Base-by-base conservation (phyloP, 2,113 vertebrate genomes). In the Plectropomus leopardus region DNA sequence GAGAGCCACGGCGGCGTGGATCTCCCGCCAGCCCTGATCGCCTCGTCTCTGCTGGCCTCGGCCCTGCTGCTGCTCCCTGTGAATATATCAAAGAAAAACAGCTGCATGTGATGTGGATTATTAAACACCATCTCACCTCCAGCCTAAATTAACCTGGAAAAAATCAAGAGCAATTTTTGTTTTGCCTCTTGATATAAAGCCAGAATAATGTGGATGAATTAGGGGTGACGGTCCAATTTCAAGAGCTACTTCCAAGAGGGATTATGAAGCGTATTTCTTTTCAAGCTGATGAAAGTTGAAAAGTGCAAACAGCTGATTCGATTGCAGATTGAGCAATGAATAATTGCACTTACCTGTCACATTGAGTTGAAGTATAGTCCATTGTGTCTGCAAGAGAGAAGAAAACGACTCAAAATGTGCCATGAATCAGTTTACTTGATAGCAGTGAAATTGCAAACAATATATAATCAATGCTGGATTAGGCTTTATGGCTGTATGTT, bases 1-100 rank as follows among this genome's bases (percentile, higher is more conserved):
- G 93, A 99, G 94, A 87, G 98, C 98, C 96, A 99, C 96, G 3
- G 98, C 98, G 36, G 98, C 98, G 0, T 97, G 97, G 93, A 99
- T 97, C 94, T 99, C 98, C 86, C 96, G 97, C 98, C 98, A 99
- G 92, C 96, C 96, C 0, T 97, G 97, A 88, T 95, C 93, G 3
- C 95, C 95, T 89, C 94, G 96, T 84, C 88, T 94, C 32, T 90
- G 91, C 34, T 91, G 88, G 60, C 93, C 94, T 84, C 93, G 94
- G 92, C 92, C 94, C 91, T 94, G 95, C 89, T 91, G 94, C 93
- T 94, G 82, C 28, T 51, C 78, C 5, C 97, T 98, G 93, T 86
- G 44, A 95, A 64, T 19, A 87, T 85, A 58, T 51, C n/a, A 30
- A 70, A 4, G 42, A 42, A 61, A 40, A 48, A 17, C 11, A 57